These are phyloP conservation scores for Pteronura brasiliensis DNA, from an alignment of 2,113 vertebrate genomes.

Conservation along the genomic window DNA sequence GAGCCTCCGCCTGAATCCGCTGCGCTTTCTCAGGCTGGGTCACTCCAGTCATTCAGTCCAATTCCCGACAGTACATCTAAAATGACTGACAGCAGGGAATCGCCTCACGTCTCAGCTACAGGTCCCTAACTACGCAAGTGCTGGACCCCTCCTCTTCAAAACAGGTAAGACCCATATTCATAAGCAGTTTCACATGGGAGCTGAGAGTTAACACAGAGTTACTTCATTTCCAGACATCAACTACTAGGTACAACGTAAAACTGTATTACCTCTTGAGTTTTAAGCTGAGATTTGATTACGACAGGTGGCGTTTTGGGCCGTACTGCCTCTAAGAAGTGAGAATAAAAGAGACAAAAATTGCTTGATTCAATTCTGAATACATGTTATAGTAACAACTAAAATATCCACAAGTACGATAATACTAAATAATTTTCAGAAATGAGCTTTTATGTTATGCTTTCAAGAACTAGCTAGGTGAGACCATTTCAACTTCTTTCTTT, in stretches of 20 bases:
- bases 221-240: slow-evolving; percentile 58
- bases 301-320: slow-evolving; percentile 94
- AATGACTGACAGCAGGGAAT: background rate
- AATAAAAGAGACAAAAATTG: slow-evolving; percentile 70
- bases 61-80: background rate
- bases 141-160: background rate
- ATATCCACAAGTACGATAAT: slow-evolving; percentile 20
- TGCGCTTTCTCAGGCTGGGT: background rate
- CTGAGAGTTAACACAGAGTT: slow-evolving; percentile 47
- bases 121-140: background rate
- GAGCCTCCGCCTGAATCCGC: background rate
- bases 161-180: background rate
- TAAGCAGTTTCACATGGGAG: background rate
- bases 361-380: slow-evolving; percentile 63
- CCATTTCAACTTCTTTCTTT: slow-evolving; percentile 27
- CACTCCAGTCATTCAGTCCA: background rate
- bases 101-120: background rate
- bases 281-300: slow-evolving; percentile 88
- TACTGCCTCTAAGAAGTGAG: slow-evolving; percentile 85
- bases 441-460: slow-evolving; percentile 18
- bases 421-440: slow-evolving; percentile 43
- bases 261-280: slow-evolving; percentile 88
- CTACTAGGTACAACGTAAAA: slow-evolving; percentile 61
- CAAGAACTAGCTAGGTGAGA: slow-evolving; percentile 13
- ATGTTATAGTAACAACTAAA: slow-evolving; percentile 42